These are phyloP conservation scores for Akabosia matsudoensis DNA, from an alignment of 1,140 invertebrate genomes.

Conservation along the genomic window DNA sequence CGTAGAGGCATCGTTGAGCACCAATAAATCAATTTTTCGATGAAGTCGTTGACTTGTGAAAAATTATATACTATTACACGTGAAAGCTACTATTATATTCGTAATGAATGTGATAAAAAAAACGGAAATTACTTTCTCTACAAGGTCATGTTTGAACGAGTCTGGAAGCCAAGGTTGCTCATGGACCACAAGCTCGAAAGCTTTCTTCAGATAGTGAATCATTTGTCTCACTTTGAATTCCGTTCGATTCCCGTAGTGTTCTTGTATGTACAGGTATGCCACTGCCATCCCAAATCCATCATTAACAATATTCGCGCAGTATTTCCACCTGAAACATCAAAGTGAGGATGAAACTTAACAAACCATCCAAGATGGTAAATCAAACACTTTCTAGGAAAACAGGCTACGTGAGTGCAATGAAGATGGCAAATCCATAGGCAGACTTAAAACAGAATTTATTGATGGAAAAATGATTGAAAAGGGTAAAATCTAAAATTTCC, in stretches of 20 bases:
- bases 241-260: slow-evolving; percentile 54
- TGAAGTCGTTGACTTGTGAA: too few relatives aligned
- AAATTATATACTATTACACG: too few relatives aligned
- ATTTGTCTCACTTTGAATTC: slow-evolving; percentile 56
- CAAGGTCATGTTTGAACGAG: slow-evolving; percentile 55
- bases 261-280: slow-evolving; percentile 56
- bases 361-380: too few relatives aligned
- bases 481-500: neutral
- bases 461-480: neutral
- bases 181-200: slow-evolving; percentile 56
- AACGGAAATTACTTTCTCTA: slow-evolving; percentile 55
- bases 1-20: too few relatives aligned
- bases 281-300: slow-evolving; percentile 59
- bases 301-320: slow-evolving; percentile 58
- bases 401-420: neutral
- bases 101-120: slow-evolving; percentile 16
- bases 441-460: too few relatives aligned
- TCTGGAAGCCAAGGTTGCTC: slow-evolving; percentile 59
- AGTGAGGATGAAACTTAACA: neutral
- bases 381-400: too few relatives aligned
- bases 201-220: slow-evolving; percentile 57
- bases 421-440: neutral
- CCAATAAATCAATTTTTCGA: too few relatives aligned
- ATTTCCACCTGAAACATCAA: slow-evolving; percentile 54
- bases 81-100: too few relatives aligned